Evolutionary conservation across 1,140 invertebrate genomes (phyloP).

Genomic region (Dreissena polymorpha): DNA sequence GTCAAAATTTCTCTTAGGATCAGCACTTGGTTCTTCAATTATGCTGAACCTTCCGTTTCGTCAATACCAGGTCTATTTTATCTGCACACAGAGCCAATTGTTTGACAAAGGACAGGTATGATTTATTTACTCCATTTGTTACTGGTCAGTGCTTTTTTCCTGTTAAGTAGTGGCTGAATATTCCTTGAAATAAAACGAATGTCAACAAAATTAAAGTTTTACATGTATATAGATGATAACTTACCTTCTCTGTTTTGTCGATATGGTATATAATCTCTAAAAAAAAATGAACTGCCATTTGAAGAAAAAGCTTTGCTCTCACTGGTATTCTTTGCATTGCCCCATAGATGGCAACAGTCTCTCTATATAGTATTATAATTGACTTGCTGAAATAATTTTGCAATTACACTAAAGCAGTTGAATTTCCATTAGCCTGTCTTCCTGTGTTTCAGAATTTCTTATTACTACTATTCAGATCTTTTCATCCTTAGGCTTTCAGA

Average conservation of each 20-base stretch:
- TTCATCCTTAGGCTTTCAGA: too few species aligned
- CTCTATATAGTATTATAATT: too few species aligned
- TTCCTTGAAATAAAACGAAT: not conserved
- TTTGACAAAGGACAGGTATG: constrained; percentile 50
- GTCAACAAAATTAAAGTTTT: not conserved
- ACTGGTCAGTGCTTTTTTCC: not conserved
- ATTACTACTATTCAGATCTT: too few species aligned
- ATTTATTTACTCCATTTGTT: not conserved
- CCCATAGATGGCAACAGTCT: too few species aligned
- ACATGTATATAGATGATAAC: too few species aligned
- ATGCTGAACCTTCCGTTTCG: constrained; percentile 36
- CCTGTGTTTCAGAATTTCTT: too few species aligned
- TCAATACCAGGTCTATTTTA: constrained; percentile 41
- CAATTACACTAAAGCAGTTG: too few species aligned
- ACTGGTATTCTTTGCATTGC: too few species aligned
- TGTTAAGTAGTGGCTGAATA: not conserved
- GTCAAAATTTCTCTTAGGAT: constrained; percentile 44
- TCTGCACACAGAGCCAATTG: constrained; percentile 34
- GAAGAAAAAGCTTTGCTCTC: too few species aligned
- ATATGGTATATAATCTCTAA: not conserved
- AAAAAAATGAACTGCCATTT: not conserved
- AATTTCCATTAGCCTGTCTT: too few species aligned
- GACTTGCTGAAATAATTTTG: too few species aligned
- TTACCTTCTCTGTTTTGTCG: not conserved
- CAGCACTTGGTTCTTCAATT: constrained; percentile 41